Evolutionary conservation across 2,797 vertebrate genomes (phyloP), one percentile per base, ranked within the genome.

Genomic region (Silurus aristotelis): DNA sequence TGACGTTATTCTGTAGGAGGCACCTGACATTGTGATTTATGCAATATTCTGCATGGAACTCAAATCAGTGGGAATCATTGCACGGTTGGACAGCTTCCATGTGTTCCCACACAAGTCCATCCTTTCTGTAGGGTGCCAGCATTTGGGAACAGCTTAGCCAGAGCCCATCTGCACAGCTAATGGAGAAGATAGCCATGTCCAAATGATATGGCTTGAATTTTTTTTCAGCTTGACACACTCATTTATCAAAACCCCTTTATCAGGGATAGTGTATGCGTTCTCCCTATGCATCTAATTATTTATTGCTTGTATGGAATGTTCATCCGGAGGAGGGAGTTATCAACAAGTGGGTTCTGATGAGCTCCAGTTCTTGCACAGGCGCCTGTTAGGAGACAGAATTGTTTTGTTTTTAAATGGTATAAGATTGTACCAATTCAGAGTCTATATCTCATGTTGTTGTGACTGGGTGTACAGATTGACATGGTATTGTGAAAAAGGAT

Each of bases 101-200:
- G 77, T 87, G 80, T 85, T 88, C 71, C 73, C 55, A 67, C 73
- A 72, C 66, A 85, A 85, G 77, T 80, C 52, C n/a, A 68, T 83
- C 77, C 63, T 17, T 85, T 70, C 55, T 83, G 13, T 14, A n/a
- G 64, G n/a, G n/a, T 70, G 19, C 55, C 55, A 64, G 76, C 79
- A 52, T 84, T 85, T 85, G 72, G 72, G 82, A 83, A 83, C 79
- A 76, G 77, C 80, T 77, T 83, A 80, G 60, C 25, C 55, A 46
- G 46, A 81, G 38, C 56, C 85, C 88, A 88, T 87, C 84, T 83
- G 87, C 83, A 80, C 68, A 76, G 68, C 77, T 64, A 87, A 85
- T 80, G 73, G 72, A 82, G 73, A 77, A 84, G 80, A 89, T 89
- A 85, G 80, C 75, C 71, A 46, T 85, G 75, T 89, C 86, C 61